Evolutionary conservation across 2,113 vertebrate species (phyloP), one percentile per base, ranked within the genome.

Genomic region (Patagioenas fasciata): DNA sequence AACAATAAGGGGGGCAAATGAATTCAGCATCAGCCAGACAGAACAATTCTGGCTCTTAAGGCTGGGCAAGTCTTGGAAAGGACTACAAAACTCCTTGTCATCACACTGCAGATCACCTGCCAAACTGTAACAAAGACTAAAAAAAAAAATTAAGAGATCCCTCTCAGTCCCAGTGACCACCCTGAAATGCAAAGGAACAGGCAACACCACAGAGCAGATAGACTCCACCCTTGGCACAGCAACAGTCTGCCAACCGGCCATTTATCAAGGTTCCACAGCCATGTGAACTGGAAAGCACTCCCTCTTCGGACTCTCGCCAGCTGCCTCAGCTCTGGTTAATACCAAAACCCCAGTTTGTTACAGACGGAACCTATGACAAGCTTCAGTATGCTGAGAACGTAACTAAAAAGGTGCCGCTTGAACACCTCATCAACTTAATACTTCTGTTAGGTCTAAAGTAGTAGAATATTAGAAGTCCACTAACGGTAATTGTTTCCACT

Each of bases 241-340:
- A 70, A 34, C 14, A 38, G 34, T 5, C 58, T 85, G 85, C 88
- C 85, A 84, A 8, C 4, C 18, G 72, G 32, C 23, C 16, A 62
- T 80, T 93, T 95, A 96, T 84, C 92, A 86, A 16, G 32, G 28
- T 54, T 34, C 5, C 36, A 36, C 93, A 93, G 93, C 65, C 85
- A 48, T 12, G 3, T 12, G 48, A 91, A 61, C 80, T 74, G 57
- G 48, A 61, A 88, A 90, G 77, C 19, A 48, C n/a, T 47, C 83
- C 71, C n/a, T 60, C 36, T 56, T 53, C 56, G 84, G 58, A 29
- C 44, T 80, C 38, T 13, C 50, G 48, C 31, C 69, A 86, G 40
- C 38, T 40, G 34, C 18, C 29, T 74, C 62, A 70, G 58, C 40
- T 36, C 72, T 69, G 54, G 44, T 61, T 67, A 79, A 89, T 13